phyloP scores from a whole-genome alignment of 2,888 invertebrate species.

The Erannis defoliaria region DNA sequence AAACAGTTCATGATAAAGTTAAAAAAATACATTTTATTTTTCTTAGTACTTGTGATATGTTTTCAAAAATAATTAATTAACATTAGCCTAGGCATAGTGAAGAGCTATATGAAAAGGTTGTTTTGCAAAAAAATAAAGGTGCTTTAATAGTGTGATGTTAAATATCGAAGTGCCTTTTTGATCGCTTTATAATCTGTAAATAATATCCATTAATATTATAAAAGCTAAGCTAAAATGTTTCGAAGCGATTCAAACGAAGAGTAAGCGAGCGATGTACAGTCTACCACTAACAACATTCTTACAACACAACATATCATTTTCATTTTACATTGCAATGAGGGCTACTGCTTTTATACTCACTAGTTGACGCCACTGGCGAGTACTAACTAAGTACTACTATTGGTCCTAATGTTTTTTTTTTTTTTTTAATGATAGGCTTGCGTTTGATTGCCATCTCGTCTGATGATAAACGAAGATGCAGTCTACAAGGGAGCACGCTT shows the following conservation, averaged over 20 bases:
- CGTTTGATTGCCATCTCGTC: too few species aligned
- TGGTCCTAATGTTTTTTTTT: too few species aligned
- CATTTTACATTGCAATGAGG: too few species aligned
- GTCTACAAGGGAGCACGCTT: too few species aligned
- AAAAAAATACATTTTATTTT: too few species aligned
- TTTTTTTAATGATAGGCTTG: too few species aligned
- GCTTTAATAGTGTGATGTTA: slow-evolving; percentile 56
- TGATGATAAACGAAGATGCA: too few species aligned
- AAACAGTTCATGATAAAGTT: neutral
- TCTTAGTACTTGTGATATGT: neutral
- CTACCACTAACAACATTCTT: neutral
- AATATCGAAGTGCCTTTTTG: slow-evolving; percentile 52
- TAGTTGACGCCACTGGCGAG: too few species aligned
- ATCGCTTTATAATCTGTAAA: slow-evolving; percentile 35
- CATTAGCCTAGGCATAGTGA: slow-evolving; percentile 19
- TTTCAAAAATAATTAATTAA: slow-evolving; percentile 7
- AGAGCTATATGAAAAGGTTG: slow-evolving; percentile 31
- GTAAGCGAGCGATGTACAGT: neutral
- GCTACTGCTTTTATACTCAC: too few species aligned
- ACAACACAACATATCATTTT: too few species aligned
- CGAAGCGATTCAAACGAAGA: neutral
- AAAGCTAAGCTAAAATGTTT: neutral
- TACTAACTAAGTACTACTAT: too few species aligned
- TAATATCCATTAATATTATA: neutral
- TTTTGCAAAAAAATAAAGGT: slow-evolving; percentile 51